Evolutionary conservation across 2,888 invertebrate species (phyloP).

Genomic region (Lithodes maja): DNA sequence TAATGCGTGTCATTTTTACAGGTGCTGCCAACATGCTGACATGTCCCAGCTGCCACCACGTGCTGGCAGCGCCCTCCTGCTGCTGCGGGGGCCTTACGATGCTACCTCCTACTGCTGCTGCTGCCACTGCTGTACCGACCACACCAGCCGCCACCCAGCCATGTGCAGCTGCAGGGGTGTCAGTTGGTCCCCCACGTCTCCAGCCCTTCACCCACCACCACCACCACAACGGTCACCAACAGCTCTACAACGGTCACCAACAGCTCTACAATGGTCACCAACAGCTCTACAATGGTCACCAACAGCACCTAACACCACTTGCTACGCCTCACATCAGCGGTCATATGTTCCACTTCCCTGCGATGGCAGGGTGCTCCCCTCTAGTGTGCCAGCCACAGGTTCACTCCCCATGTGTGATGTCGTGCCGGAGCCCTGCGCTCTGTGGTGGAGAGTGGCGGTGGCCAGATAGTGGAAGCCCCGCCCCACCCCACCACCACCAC

Average conservation of each 20-base stretch:
- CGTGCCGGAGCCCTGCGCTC: constrained; percentile 26
- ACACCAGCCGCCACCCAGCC: constrained; percentile 17
- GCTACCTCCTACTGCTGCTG: constrained; percentile 14
- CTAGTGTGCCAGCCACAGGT: constrained; percentile 38
- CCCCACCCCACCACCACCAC: not conserved
- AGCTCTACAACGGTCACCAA: not conserved
- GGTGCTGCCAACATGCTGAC: constrained; percentile 68
- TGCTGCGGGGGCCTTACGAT: constrained; percentile 40
- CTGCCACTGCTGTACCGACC: constrained; percentile 10
- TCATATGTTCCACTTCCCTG: constrained; percentile 67
- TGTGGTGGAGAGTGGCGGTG: constrained; percentile 41
- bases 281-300: constrained; percentile 18
- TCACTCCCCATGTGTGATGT: constrained; percentile 24
- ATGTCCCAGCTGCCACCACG: constrained; percentile 68
- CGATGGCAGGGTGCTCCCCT: constrained; percentile 23
- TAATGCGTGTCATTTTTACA: constrained; percentile 8
- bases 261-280: constrained; percentile 18
- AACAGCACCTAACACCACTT: constrained; percentile 39
- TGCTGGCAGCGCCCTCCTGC: constrained; percentile 60
- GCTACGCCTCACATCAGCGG: constrained; percentile 67
- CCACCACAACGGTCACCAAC: not conserved
- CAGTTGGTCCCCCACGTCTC: not conserved
- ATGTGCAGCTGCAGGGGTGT: not conserved
- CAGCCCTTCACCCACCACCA: not conserved
- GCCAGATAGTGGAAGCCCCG: constrained; percentile 58